Conservation (phyloP, 2,888 invertebrate genomes). For the Darwinula stevensoni region DNA sequence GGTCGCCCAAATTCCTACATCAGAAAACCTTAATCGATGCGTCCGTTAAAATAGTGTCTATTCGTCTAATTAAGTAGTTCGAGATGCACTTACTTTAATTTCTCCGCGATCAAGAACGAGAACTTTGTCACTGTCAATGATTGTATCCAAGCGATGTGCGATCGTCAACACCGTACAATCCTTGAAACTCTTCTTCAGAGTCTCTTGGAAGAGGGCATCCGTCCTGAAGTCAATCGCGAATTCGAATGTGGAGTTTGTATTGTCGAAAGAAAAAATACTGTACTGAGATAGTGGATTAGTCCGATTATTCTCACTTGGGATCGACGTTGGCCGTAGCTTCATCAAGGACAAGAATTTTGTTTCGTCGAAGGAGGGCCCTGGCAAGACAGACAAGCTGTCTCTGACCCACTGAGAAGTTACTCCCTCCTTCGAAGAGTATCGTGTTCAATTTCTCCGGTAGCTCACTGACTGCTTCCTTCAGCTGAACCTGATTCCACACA, state of each 20-base stretch:
- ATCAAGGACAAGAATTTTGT: slow-evolving; percentile 55
- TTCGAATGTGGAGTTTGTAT: too few species aligned
- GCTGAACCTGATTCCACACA: slow-evolving; percentile 33
- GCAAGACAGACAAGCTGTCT: slow-evolving; percentile 66
- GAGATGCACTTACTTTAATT: too few species aligned
- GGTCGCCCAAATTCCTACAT: too few species aligned
- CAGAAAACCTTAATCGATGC: too few species aligned
- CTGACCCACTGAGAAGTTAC: slow-evolving; percentile 66
- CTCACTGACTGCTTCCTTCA: slow-evolving; percentile 32
- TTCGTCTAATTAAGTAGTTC: too few species aligned
- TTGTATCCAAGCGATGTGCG: too few species aligned
- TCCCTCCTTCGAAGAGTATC: slow-evolving; percentile 48
- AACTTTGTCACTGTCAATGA: too few species aligned
- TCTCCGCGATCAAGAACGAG: slow-evolving; percentile 28
- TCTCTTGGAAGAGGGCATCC: slow-evolving; percentile 22
- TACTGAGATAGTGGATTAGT: neutral
- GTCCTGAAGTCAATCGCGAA: slow-evolving; percentile 13
- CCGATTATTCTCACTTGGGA: slow-evolving; percentile 15
- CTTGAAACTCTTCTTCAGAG: slow-evolving; percentile 22
- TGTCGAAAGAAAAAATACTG: neutral
- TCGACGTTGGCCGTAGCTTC: slow-evolving; percentile 58
- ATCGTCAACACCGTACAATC: slow-evolving; percentile 27
- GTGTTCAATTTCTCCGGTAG: slow-evolving; percentile 37
- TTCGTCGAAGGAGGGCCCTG: slow-evolving; percentile 51
- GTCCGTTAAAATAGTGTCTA: too few species aligned